Conservation (phyloP, 2,113 vertebrate species). For the Scolopax mira region DNA sequence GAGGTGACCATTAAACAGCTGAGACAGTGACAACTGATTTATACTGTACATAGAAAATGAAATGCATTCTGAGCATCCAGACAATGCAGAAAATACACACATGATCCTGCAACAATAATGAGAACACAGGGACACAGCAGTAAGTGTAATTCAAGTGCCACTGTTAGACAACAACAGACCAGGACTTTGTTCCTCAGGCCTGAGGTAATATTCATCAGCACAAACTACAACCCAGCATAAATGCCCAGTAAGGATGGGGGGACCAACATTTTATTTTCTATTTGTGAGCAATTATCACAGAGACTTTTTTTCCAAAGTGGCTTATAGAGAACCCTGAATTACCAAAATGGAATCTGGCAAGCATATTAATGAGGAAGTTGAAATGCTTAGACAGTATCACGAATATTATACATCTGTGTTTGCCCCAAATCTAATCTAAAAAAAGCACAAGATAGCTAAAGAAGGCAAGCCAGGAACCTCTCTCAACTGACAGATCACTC, state of each 20-base stretch:
- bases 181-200: neutral
- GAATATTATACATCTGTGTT: neutral
- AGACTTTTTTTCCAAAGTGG: neutral
- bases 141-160: neutral
- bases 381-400: neutral
- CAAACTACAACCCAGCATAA: neutral
- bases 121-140: rapidly evolving
- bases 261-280: neutral
- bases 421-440: neutral
- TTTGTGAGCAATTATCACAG: neutral
- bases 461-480: neutral
- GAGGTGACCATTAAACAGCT: neutral
- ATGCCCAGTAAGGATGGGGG: neutral
- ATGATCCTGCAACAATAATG: neutral
- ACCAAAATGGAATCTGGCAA: neutral
- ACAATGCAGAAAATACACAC: neutral
- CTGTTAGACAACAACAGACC: neutral
- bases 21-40: neutral
- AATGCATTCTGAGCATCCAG: neutral
- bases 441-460: neutral
- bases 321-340: neutral
- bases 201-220: neutral
- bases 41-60: neutral
- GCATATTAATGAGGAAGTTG: neutral
- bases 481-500: neutral